A percentile compares a stretch with the other conserved stretches of the same genome.
These are phyloP conservation scores for Cassiopea xamachana DNA, from an alignment of 30 jellyfish, hydroid and myxozoan species.

Conservation along the genomic window DNA sequence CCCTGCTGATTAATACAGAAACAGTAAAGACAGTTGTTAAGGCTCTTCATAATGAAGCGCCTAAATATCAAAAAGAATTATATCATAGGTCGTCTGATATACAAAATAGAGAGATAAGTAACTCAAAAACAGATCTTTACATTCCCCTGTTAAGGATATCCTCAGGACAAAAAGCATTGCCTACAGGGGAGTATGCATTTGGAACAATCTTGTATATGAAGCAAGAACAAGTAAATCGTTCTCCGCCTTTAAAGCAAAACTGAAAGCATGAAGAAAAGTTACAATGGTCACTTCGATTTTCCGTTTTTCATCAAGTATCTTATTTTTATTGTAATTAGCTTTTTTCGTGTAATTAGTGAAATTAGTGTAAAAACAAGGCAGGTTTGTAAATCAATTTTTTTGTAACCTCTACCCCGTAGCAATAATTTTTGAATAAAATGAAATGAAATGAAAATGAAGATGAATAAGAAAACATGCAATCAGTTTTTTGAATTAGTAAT, in stretches of 20 bases:
- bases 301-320: background rate
- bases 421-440: no score
- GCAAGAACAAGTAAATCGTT: background rate
- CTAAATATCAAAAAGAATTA: background rate
- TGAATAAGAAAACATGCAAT: background rate
- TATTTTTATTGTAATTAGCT: background rate
- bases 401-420: background rate
- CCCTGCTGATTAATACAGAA: no score
- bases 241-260: background rate
- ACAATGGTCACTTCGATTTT: background rate
- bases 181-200: slow-evolving; percentile 2
- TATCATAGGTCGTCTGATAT: background rate
- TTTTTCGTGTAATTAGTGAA: background rate
- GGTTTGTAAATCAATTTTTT: background rate
- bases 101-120: background rate
- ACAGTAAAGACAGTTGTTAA: no score
- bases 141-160: background rate
- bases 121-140: background rate
- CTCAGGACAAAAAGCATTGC: background rate
- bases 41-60: no score
- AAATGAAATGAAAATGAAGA: background rate
- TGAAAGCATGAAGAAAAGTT: background rate
- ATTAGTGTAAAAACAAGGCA: background rate
- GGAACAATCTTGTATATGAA: background rate
- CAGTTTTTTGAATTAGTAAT: no score